Percentiles rank a stretch among this genome's conserved stretches.
Conservation (phyloP, 2,888 invertebrate genomes). For the Mimumesa dahlbomi region DNA sequence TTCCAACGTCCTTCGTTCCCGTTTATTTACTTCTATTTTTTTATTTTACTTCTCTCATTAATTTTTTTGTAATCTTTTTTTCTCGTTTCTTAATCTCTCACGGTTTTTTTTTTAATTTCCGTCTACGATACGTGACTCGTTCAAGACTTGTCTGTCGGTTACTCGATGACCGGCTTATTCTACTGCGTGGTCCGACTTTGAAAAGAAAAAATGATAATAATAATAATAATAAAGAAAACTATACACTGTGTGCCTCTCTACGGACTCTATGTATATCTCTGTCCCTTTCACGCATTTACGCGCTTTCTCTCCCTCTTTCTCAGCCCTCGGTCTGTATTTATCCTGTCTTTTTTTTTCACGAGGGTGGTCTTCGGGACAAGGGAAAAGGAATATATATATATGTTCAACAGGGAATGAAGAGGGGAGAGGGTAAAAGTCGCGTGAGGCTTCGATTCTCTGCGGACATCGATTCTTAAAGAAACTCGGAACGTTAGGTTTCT, state of each 20-base stretch:
- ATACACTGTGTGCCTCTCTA: constrained; percentile 57
- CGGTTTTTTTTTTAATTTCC: constrained; percentile 41
- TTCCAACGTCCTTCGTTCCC: constrained; percentile 4
- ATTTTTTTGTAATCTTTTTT: background rate
- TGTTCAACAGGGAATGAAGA: too few species aligned
- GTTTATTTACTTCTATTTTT: background rate
- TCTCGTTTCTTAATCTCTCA: background rate
- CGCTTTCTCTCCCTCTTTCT: background rate
- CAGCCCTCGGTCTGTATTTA: background rate
- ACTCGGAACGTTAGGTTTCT: background rate
- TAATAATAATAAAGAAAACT: too few species aligned
- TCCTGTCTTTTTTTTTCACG: background rate
- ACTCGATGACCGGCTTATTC: constrained; percentile 27
- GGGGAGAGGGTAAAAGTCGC: too few species aligned
- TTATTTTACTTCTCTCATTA: constrained; percentile 4
- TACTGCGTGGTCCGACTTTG: constrained; percentile 22
- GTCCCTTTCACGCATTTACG: background rate
- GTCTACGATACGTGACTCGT: constrained; percentile 16
- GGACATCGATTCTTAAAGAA: background rate
- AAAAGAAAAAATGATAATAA: constrained; percentile 6
- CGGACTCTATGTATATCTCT: constrained; percentile 31
- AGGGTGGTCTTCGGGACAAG: background rate
- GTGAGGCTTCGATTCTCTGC: constrained; percentile 29
- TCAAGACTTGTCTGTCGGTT: background rate
- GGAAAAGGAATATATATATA: constrained; percentile 1